Evolutionary conservation across 2,113 vertebrate genomes (phyloP), one percentile per base, ranked within the genome.

Genomic region (Fulmarus glacialis): DNA sequence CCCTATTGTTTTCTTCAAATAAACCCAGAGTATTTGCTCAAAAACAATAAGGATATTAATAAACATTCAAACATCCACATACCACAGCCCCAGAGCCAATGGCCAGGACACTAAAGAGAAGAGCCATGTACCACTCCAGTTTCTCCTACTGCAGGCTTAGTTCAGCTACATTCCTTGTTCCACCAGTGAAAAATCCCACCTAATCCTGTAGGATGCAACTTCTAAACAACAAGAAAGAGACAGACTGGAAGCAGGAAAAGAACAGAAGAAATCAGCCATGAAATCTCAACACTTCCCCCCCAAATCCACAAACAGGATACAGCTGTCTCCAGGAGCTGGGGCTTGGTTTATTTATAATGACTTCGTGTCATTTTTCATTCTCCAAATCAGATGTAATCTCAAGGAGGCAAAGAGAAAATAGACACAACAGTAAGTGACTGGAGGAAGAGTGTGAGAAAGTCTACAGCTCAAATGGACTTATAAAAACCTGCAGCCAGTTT

Each of bases 261-360:
- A 79, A 64, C 30, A 79, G 75, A 87, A 84, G 70, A 87, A 72
- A 79, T 72, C 87, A 89, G 84, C 70, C 62, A 53, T 22, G 48
- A 85, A 96, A 89, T 94, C 90, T 89, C 88, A 70, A 6, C 2
- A 2, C 48, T 90, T 87, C 42, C 58, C 74, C 43, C 52, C 21
- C 38, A 67, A 26, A 88, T 81, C 78, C 89, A 89, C 93, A 91
- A 93, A 95, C 88, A 95, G 92, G 90, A 96, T 68, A 94, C 86
- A 96, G 73, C 77, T 84, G 87, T 48, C 93, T 87, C 68, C 80
- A 95, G 52, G 45, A 86, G 42, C 64, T 81, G 64, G 12, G 64
- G 14, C 7, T 70, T 23, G 26, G 56, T 93, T 90, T 82, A 93
- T 95, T 97, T 90, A 74, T 45, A 89, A 78, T 36, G 63, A 88